Conservation (phyloP, 2,797 vertebrate species). For the Pyrocephalus nanus region DNA sequence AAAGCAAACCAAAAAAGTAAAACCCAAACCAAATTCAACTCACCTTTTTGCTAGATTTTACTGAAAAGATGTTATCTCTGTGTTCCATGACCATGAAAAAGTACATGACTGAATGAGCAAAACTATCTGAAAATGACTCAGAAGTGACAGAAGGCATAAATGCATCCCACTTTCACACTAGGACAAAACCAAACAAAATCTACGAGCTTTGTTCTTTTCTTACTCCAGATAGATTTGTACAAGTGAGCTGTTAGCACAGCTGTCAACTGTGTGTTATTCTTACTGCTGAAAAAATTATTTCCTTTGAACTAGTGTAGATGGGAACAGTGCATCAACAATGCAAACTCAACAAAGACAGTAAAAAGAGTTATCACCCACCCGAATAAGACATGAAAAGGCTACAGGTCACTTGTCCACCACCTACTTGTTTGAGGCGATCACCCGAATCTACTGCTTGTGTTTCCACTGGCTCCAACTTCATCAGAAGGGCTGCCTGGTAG, state of each 20-base stretch:
- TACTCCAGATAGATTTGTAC: background rate
- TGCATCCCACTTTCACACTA: background rate
- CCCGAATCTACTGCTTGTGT: background rate
- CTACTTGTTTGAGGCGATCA: constrained; percentile 61
- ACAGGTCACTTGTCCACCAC: background rate
- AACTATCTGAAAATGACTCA: background rate
- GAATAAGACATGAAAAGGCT: background rate
- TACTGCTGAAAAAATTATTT: background rate
- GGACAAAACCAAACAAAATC: background rate
- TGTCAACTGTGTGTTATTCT: background rate
- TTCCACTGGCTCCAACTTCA: background rate
- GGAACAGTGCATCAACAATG: background rate
- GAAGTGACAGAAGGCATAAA: background rate
- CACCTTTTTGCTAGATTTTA: background rate
- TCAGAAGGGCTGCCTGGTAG: background rate
- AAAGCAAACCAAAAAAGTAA: background rate
- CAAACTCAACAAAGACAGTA: background rate
- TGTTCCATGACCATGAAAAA: background rate
- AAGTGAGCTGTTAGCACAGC: background rate
- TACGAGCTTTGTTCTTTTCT: background rate
- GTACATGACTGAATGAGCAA: background rate
- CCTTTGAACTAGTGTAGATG: background rate
- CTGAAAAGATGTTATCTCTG: background rate
- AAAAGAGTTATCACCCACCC: background rate
- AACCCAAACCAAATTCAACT: background rate